Evolutionary conservation across 2,888 invertebrate genomes (phyloP), one percentile per base, ranked within the genome.

Genomic region (Chirona hameri): DNA sequence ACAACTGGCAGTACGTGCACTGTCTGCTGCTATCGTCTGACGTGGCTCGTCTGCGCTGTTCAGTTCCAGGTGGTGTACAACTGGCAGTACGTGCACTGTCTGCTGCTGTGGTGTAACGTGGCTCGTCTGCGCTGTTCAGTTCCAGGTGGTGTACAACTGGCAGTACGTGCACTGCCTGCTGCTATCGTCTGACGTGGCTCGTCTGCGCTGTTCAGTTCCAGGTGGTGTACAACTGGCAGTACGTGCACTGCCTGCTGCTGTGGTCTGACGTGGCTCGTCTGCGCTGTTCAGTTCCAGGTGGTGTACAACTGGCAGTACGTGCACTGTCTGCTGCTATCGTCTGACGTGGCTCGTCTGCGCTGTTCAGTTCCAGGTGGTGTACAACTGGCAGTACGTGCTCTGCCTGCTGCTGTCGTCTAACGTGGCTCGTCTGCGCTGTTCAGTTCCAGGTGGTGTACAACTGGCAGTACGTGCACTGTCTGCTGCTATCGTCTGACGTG

Each of bases 291-390:
- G 83, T 92, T 94, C 84, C 96, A 96, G 89, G 93, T 96, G 0
- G 97, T 99, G 12, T 98, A 97, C 88, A 99, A 99, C 88, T 99
- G 99, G 99, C 99, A 99, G 88, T 99, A 92, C 88, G 90, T 99
- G 0, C 98, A 98, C 88, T 98, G 98, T 7, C 88, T 99, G 83
- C 93, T 93, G 86, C 90, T 99, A 83, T 99, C 98, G 29, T 52
- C n/a, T 29, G 31, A 29, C 69, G 21, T 55, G n/a, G 2, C 31
- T 10, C 10, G 39, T 79, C 3, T 72, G 21, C n/a, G 46, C 9
- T n/a, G 93, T 60, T 5, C 83, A 83, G 83, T 92, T 94, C 84
- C 96, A 96, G 89, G 93, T 96, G 0, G 97, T 99, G 12, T 98
- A 97, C 88, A 99, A 99, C 88, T 99, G 99, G 99, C 99, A 99